Base-by-base conservation (phyloP, 1,140 invertebrate genomes). In the Meloidogyne exigua region DNA sequence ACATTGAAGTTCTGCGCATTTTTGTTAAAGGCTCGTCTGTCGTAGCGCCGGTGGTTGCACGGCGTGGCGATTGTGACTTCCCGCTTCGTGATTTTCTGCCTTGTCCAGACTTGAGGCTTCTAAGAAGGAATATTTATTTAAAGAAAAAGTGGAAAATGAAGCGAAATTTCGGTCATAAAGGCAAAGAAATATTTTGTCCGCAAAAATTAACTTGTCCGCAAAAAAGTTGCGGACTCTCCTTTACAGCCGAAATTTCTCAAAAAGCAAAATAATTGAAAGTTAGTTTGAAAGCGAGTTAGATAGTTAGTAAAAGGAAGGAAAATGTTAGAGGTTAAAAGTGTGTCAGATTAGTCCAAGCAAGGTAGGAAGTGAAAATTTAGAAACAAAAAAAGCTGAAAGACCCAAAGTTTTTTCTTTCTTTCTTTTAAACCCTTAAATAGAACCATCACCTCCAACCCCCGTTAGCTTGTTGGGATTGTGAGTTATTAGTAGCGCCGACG, bases 391-490 rank as follows among this genome's bases (percentile, higher is more conserved):
- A n/a, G n/a, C 28, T 7, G 28, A 32, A 32, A 32, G 2, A 32
- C 2, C 28, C 28, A 32, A 32, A 32, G 28, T 32, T 32, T 32
- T 32, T 32, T 7, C 28, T n/a, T n/a, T n/a, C n/a, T n/a, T n/a
- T n/a, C n/a, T n/a, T n/a, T n/a, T 67, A 49, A 76, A 39, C 73
- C 15, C 11, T 28, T 39, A 32, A 21, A 39, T 57, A n/a, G 57
- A 26, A 23, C 36, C 71, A n/a, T 44, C 57, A 63, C 57, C 42
- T 76, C n/a, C 36, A 44, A 49, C 32, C 65, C 75, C 64, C 72
- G 75, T 74, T 68, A 76, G 79, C 76, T 80, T 81, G 81, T 83
- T 65, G 80, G 57, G 32, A 57, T 57, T 81, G 82, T 71, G 80
- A 68, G 68, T 83, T 80, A 64, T 77, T 70, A 36, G 77, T 69